These are phyloP conservation scores for Nothoprocta perdicaria DNA, from an alignment of 2,113 vertebrate genomes.

Conservation along the genomic window DNA sequence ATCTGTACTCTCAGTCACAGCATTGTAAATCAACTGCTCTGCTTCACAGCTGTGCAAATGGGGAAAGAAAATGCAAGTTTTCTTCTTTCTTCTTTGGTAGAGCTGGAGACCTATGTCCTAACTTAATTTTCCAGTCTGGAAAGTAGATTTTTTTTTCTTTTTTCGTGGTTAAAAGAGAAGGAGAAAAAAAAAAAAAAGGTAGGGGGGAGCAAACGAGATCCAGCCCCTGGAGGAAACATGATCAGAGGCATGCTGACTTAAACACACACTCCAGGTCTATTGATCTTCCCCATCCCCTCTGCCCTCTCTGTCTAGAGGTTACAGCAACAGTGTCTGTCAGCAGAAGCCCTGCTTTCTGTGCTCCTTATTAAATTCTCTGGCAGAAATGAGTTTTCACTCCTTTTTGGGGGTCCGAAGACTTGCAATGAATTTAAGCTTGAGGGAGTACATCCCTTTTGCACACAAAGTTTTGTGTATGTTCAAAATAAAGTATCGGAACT, in stretches of 20 bases:
- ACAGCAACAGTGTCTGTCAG: slow-evolving; percentile 66
- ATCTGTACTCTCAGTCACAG: not conserved
- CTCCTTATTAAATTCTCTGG: slow-evolving; percentile 31
- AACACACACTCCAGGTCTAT: slow-evolving; percentile 23
- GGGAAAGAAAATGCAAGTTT: not conserved
- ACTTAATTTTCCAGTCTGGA: not conserved
- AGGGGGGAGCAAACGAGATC: not conserved
- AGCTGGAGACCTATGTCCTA: not conserved
- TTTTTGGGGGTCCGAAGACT: slow-evolving; percentile 33
- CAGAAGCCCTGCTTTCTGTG: slow-evolving; percentile 41
- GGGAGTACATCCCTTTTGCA: not conserved
- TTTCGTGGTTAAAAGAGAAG: not conserved
- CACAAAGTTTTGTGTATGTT: not conserved
- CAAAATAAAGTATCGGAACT: not conserved
- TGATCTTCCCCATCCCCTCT: slow-evolving; percentile 49
- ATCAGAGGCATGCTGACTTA: slow-evolving; percentile 17
- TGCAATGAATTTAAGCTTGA: not conserved
- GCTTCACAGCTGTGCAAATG: not conserved
- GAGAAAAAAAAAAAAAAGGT: not conserved
- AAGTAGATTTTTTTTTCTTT: not conserved
- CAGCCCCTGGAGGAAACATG: slow-evolving; percentile 49
- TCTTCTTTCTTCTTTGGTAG: not conserved
- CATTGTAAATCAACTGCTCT: not conserved
- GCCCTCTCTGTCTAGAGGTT: slow-evolving; percentile 50
- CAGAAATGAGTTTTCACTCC: slow-evolving; percentile 2